Evolutionary conservation across 2,113 vertebrate genomes (phyloP), one percentile per base, ranked within the genome.

Genomic region (Protomyctophum bolini): DNA sequence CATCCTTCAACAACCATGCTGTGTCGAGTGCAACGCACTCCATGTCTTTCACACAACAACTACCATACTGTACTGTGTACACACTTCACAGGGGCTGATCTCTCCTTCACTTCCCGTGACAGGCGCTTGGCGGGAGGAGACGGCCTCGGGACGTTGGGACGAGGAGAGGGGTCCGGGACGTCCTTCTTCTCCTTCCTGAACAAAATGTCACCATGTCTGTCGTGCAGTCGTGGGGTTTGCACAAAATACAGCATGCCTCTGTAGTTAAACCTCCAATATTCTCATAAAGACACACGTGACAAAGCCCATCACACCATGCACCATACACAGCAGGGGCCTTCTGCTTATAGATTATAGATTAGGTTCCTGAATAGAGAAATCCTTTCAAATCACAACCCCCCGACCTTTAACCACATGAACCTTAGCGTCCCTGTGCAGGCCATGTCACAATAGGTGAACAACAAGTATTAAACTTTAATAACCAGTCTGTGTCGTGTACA

Each of bases 151-250:
- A 5, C 41, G 0, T 68, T 64, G 58, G 81, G 81, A 68, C 56
- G 80, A 58, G 77, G 74, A 14, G 62, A 49, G 62, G 47, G 8
- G 58, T 57, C 10, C 41, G 15, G 55, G 83, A 66, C 51, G 75
- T 92, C 86, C 83, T 86, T 83, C 69, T 28, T n/a, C 21, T 90
- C 86, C 70, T 80, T 92, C 86, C 92, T 93, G 87, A 71, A 77
- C 70, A 83, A 60, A 41, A 79, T n/a, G 58, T 73, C 66, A 82
- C 65, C 75, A 70, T 46, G 52, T 50, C 82, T 55, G 49, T 4
- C 4, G 4, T 6, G 51, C 33, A 33, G 14, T 29, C 14, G 4
- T 54, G n/a, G 52, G 6, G 10, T 54, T 6, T 10, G 10, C n/a
- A 10, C 1, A 10, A 2, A n/a, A n/a, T 10, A 57, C 6, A 9